Conservation (phyloP, 2,113 vertebrate species). For the Vulpes vulpes region DNA sequence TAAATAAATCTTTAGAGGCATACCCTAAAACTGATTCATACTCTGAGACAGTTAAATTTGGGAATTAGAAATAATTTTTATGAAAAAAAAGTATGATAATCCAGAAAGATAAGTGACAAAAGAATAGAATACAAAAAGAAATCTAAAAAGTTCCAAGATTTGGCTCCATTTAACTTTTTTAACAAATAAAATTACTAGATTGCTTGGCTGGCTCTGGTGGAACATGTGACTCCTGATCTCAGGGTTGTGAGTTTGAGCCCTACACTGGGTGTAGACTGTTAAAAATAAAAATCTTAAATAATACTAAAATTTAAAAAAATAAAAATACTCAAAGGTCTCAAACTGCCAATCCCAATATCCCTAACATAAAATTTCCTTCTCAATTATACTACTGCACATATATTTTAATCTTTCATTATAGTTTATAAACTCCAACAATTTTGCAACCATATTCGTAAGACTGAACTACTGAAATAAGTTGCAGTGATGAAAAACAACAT, state of each 20-base stretch:
- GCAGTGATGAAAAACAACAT: slow-evolving; percentile 25
- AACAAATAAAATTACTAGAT: slow-evolving; percentile 23
- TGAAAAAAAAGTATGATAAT: not conserved
- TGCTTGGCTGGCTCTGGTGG: not conserved
- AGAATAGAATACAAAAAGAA: not conserved
- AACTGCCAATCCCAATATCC: not conserved
- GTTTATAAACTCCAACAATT: not conserved
- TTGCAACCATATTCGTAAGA: not conserved
- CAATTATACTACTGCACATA: not conserved
- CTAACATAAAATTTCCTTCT: slow-evolving; percentile 23
- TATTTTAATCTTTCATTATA: slow-evolving; percentile 47
- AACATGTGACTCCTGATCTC: not conserved
- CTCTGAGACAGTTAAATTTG: slow-evolving; percentile 10
- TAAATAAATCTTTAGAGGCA: not conserved
- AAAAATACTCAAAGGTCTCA: not conserved
- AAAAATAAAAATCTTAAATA: not conserved
- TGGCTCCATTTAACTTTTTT: slow-evolving; percentile 23
- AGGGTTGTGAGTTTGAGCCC: not conserved
- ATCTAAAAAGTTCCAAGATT: slow-evolving; percentile 18
- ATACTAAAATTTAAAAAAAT: not conserved
- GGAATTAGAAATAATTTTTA: slow-evolving; percentile 5
- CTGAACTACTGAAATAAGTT: slow-evolving; percentile 15
- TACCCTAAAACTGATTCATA: not conserved
- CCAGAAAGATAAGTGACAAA: slow-evolving; percentile 2
- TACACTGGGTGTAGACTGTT: not conserved